Evolutionary conservation across 2,113 vertebrate genomes (phyloP), one percentile per base, ranked within the genome.

Genomic region (Antennarius striatus): DNA sequence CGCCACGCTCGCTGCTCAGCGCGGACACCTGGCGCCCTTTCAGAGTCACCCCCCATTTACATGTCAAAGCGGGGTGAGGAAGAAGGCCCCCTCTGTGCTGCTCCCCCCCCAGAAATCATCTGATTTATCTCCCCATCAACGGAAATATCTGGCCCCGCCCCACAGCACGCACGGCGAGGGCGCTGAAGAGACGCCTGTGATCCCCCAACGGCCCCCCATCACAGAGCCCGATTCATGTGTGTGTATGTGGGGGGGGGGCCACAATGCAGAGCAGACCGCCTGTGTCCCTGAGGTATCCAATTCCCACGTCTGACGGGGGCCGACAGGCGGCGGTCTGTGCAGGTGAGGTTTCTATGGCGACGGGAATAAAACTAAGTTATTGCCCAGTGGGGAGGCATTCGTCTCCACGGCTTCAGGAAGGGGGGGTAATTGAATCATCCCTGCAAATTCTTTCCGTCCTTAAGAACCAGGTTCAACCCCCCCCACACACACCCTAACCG

Each of bases 81-180:
- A 91, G 89, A 90, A 90, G 89, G 80, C 88, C 43, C 79, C 55
- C 88, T 90, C 86, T 90, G 86, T 91, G 85, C 87, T 88, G 83
- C 36, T 76, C 81, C 86, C 87, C 86, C 85, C 84, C 83, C 72
- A 89, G 88, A 88, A 87, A 90, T 90, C 84, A 91, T 92, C 89
- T 90, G 90, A 92, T 92, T 92, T 91, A 92, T 91, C 90, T 91
- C 86, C 85, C 67, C 88, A 71, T 91, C 90, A 92, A 92, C 90
- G 88, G 90, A 92, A 92, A 91, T 91, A 89, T 85, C 83, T 55
- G 85, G n/a, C n/a, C n/a, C 85, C 86, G 77, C 84, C 77, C 60
- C 84, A 82, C n/a, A n/a, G n/a, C n/a, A n/a, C n/a, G n/a, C n/a
- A n/a, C n/a, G n/a, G 85, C 80, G 68, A 51, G 72, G 78, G 80